Evolutionary conservation across 1,140 invertebrate species (phyloP).

Genomic region (Caenorhabditis briggsae): DNA sequence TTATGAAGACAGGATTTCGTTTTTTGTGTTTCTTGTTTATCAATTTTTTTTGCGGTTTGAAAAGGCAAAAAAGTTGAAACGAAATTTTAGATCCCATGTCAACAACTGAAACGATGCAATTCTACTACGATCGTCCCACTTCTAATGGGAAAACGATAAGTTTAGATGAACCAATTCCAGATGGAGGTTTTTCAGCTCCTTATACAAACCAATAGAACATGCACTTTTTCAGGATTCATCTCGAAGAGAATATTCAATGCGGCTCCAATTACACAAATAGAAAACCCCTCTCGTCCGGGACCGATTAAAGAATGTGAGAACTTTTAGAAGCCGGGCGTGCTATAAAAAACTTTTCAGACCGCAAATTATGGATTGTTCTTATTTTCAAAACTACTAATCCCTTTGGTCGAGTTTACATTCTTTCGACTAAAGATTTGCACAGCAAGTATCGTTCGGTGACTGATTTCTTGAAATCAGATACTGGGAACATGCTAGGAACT

Average conservation of each 20-base stretch:
- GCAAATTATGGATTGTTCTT: slow-evolving; percentile 62
- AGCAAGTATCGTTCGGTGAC: slow-evolving; percentile 62
- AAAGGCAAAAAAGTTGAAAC: neutral
- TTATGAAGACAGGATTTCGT: neutral
- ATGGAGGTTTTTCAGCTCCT: slow-evolving; percentile 48
- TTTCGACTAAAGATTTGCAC: slow-evolving; percentile 62
- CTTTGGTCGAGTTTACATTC: slow-evolving; percentile 62
- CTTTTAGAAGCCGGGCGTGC: neutral
- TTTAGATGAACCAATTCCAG: slow-evolving; percentile 65
- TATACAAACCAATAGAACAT: neutral
- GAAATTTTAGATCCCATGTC: slow-evolving; percentile 60
- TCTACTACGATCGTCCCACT: slow-evolving; percentile 61
- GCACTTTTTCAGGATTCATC: slow-evolving; percentile 60
- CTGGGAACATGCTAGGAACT: slow-evolving; percentile 63
- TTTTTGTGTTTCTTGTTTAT: neutral
- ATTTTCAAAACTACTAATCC: slow-evolving; percentile 64
- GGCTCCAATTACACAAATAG: slow-evolving; percentile 60
- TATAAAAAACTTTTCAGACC: slow-evolving; percentile 50
- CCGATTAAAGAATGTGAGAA: slow-evolving; percentile 63
- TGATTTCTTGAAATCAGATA: slow-evolving; percentile 64
- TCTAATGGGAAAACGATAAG: slow-evolving; percentile 58
- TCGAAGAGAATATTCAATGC: slow-evolving; percentile 63
- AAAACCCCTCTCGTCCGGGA: slow-evolving; percentile 59
- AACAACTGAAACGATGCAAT: slow-evolving; percentile 65
- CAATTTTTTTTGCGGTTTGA: neutral